Evolutionary conservation across 1,140 invertebrate species (phyloP).

Genomic region (Plectrocnemia conspersa): DNA sequence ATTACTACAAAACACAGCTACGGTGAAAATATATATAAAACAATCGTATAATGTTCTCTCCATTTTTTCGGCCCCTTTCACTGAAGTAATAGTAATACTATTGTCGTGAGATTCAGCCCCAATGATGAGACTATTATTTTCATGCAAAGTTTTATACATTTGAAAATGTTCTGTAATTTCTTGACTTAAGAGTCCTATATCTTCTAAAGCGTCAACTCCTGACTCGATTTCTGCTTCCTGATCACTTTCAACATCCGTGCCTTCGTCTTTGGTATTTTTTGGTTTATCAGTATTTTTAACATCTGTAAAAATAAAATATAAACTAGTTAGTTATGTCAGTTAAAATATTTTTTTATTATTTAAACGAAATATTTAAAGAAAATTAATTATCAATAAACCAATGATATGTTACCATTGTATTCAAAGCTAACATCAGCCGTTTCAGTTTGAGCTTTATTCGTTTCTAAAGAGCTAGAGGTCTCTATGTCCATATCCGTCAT

Average conservation of each 20-base stretch:
- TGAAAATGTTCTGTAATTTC: too few relatives aligned
- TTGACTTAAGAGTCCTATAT: constrained; percentile 40
- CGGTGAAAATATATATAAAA: too few relatives aligned
- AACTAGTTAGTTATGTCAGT: not conserved
- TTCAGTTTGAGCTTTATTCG: constrained; percentile 43
- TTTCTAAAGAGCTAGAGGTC: constrained; percentile 44
- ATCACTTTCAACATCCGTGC: constrained; percentile 26
- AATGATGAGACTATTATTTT: too few relatives aligned
- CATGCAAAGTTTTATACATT: too few relatives aligned
- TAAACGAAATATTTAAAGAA: not conserved
- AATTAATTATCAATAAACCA: not conserved
- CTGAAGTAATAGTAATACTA: too few relatives aligned
- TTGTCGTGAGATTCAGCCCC: too few relatives aligned
- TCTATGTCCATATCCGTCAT: constrained; percentile 38
- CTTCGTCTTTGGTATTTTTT: constrained; percentile 8
- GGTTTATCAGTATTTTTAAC: too few relatives aligned
- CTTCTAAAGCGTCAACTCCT: constrained; percentile 49
- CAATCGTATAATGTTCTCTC: too few relatives aligned
- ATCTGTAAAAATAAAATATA: constrained; percentile 1
- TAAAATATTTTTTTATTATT: constrained; percentile 6
- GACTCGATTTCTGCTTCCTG: constrained; percentile 48
- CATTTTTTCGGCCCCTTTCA: too few relatives aligned
- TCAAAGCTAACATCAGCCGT: constrained; percentile 16
- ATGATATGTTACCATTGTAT: constrained; percentile 13
- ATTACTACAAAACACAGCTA: too few relatives aligned